Percentiles rank a stretch among this genome's conserved stretches.
Conservation (phyloP, 2,888 invertebrate genomes). For the Harmothoe impar region DNA sequence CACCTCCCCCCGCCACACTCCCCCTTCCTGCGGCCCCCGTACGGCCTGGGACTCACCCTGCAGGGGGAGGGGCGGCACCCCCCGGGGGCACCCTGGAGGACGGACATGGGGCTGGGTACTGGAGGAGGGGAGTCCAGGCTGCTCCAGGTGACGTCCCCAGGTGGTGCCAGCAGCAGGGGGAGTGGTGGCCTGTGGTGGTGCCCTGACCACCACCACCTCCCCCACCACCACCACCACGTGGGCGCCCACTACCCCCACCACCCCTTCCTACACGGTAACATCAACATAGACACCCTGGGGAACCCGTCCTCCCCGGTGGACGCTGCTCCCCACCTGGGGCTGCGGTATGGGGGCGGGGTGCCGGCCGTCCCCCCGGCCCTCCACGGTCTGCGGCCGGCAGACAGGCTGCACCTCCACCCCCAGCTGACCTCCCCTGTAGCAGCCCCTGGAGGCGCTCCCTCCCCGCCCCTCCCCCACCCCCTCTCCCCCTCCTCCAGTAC, state of each 20-base stretch:
- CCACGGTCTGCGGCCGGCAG: constrained; percentile 34
- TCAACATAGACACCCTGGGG: background rate
- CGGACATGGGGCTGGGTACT: background rate
- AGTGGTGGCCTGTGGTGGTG: constrained; percentile 18
- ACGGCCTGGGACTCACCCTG: background rate
- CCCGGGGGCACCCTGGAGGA: background rate
- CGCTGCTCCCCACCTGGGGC: background rate
- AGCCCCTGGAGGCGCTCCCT: background rate
- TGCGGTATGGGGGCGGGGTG: background rate
- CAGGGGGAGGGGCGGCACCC: background rate
- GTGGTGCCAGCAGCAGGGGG: background rate
- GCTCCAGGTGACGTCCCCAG: background rate
- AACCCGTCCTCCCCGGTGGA: background rate
- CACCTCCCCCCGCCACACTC: background rate
- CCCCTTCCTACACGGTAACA: background rate
- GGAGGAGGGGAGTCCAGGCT: background rate
- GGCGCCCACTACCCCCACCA: background rate
- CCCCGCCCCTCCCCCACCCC: background rate
- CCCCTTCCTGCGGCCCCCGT: background rate
- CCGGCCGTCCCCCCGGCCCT: background rate
- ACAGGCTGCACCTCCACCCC: background rate
- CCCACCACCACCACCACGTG: background rate
- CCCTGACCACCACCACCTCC: background rate
- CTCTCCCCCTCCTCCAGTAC: constrained; percentile 14
- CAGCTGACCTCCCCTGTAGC: background rate